These are phyloP conservation scores for Drosophila mimetica DNA, from an alignment of 2,888 invertebrate genomes.

Conservation along the genomic window DNA sequence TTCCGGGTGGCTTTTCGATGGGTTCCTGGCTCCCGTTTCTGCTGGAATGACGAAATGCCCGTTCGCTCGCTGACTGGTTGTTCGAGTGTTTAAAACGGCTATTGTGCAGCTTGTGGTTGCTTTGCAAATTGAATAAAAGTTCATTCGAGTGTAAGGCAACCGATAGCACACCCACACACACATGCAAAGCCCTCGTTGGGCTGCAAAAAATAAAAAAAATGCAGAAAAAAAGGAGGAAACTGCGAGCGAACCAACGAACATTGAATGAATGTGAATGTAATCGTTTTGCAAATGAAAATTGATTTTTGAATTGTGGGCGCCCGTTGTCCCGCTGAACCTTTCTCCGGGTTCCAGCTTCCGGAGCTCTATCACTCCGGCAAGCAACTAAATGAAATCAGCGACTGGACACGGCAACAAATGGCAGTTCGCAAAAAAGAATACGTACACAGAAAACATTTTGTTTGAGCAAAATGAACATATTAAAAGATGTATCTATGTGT, in stretches of 20 bases:
- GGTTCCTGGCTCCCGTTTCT: conserved; percentile 16
- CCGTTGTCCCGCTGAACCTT: conserved; percentile 22
- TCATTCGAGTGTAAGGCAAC: conserved; percentile 81
- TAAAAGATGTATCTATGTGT: not conserved
- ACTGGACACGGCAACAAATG: conserved; percentile 40
- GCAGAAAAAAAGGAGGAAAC: conserved; percentile 26
- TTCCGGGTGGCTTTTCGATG: conserved; percentile 5
- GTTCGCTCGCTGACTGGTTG: conserved; percentile 58
- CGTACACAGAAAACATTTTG: conserved; percentile 4
- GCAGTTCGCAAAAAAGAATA: conserved; percentile 28
- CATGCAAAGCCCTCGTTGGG: conserved; percentile 41
- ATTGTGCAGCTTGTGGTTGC: conserved; percentile 82
- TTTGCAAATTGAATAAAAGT: conserved; percentile 82
- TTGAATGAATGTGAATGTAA: conserved; percentile 81
- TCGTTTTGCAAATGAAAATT: conserved; percentile 81
- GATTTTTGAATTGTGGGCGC: conserved; percentile 77
- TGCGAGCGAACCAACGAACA: conserved; percentile 74
- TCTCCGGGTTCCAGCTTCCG: conserved; percentile 30
- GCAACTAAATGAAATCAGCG: conserved; percentile 75
- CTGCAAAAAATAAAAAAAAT: conserved; percentile 20
- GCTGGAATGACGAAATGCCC: conserved; percentile 75
- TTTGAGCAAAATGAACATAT: not conserved
- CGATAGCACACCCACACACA: conserved; percentile 69
- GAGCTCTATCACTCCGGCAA: conserved; percentile 53
- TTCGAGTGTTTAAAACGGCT: conserved; percentile 74